Evolutionary conservation across 2,113 vertebrate genomes (phyloP).

Genomic region (Brachyistius frenatus): DNA sequence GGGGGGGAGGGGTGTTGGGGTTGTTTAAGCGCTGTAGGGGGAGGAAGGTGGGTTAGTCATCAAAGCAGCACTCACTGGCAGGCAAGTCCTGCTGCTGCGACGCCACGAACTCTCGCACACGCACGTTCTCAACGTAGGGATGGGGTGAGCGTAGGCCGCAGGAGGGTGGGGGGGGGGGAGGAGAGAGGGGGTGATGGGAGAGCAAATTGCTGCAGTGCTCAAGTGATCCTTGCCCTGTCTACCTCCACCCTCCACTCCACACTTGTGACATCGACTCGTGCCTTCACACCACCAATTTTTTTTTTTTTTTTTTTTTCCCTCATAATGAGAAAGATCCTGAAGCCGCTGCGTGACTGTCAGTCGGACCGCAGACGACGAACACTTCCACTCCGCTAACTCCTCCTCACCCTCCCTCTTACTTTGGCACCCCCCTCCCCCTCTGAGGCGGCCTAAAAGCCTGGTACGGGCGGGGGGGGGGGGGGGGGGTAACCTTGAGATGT

Average conservation of each 20-base stretch:
- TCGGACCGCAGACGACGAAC: not conserved
- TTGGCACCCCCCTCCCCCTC: not conserved
- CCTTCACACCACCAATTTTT: not conserved
- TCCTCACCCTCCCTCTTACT: slow-evolving; percentile 7
- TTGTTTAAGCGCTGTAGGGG: not conserved
- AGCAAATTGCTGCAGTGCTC: slow-evolving; percentile 73
- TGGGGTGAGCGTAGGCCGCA: not conserved
- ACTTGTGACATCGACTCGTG: not conserved
- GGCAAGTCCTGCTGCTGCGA: slow-evolving; percentile 68
- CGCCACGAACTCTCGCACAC: slow-evolving; percentile 13
- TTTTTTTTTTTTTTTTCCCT: not conserved
- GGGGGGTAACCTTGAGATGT: slow-evolving; percentile 77
- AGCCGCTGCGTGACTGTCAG: slow-evolving; percentile 18
- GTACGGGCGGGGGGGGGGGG: not conserved
- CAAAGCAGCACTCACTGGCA: slow-evolving; percentile 47
- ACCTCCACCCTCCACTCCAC: not conserved
- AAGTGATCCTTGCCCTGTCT: slow-evolving; percentile 44
- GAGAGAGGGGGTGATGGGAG: slow-evolving; percentile 11
- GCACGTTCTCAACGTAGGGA: slow-evolving; percentile 6
- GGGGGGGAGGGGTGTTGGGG: slow-evolving; percentile 6
- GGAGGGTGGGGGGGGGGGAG: slow-evolving; percentile 13
- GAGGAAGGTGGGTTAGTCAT: slow-evolving; percentile 66
- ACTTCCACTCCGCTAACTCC: slow-evolving; percentile 22
- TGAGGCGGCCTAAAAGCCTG: slow-evolving; percentile 39
- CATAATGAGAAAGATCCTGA: slow-evolving; percentile 2